Evolutionary conservation across 2,113 vertebrate species (phyloP), one percentile per base, ranked within the genome.

Genomic region (Cichladusa arquata): DNA sequence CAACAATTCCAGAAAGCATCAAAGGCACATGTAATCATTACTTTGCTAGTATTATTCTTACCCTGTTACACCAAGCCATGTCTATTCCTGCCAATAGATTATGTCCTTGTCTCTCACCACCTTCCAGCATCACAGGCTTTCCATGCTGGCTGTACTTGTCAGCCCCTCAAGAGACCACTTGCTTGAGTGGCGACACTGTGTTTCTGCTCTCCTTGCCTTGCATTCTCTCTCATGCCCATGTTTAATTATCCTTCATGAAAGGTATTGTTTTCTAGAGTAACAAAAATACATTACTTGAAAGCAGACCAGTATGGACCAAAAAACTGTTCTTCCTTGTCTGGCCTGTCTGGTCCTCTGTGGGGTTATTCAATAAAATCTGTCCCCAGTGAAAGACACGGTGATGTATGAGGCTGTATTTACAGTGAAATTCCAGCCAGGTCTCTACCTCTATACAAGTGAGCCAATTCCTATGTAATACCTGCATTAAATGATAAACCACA

Each of bases 181-280:
- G 48, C 53, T 25, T 2, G 0, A 60, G 19, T 4, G 19, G 22
- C 40, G 53, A 17, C 54, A 38, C 1, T 16, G 7, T 6, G 31
- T 34, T 76, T 45, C 57, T 53, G 7, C n/a, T 86, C 38, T 72
- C 34, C 38, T 80, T 67, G 50, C 58, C 28, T 64, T 34, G 7
- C 18, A 4, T 36, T 47, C 57, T 51, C 38, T 62, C 53, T 42
- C 12, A 28, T 3, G 3, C 8, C n/a, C 3, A 7, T 20, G 19
- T 64, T 51, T 26, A 48, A 58, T 47, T 45, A 66, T 74, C 29
- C 31, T 66, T 26, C 33, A 7, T 28, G 76, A 36, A 61, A 50
- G 2, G 3, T 40, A 25, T 20, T 28, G 6, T 42, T 90, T 82
- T 33, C 8, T 40, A 40, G 47, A 74, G 7, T 12, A 45, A 65